Base-by-base conservation (phyloP, 1,140 invertebrate species). In the Calliphora vicina region DNA sequence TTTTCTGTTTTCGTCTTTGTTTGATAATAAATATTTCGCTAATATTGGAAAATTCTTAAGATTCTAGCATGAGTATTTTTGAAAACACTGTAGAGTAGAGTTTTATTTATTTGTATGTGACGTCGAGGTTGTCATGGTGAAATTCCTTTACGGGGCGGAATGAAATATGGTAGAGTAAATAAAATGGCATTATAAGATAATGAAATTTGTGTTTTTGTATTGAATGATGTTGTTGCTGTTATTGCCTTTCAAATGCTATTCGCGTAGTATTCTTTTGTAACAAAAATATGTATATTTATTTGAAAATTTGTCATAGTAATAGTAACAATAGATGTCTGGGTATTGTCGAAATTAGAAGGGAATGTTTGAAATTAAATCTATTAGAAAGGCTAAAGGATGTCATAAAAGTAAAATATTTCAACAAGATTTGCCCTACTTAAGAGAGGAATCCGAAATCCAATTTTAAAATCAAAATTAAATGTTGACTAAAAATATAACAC, bases 11-110 rank as follows among this genome's bases (percentile, higher is more conserved):
- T 6, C 23, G 61, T 67, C n/a, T 17, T 57, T 57, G 50, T 57
- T 57, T 57, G 50, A 57, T 57, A 57, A 57, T 57, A 57, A 57
- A 57, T 67, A 67, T 23, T 67, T 23, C 61, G 61, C 61, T 67
- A 67, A 67, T 67, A 67, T 67, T 67, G n/a, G 61, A 67, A 67
- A 67, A 67, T 67, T 67, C 61, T 67, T 67, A 23, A 67, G 61
- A 67, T 67, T 67, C 61, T 67, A 67, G 23, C n/a, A 67, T 10
- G 10, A 23, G 23, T 8, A 23, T 23, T 67, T 67, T 67, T 67
- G n/a, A 9, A 23, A 23, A 67, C 8, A 67, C 8, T 23, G 20
- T 67, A 23, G n/a, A 67, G 17, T 57, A 23, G 50, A 61, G 13
- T 61, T 67, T 25, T 67, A 5, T 23, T 6, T 67, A 23, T 17